Conservation (phyloP, 2,888 invertebrate genomes). For the Conistra vaccinii region DNA sequence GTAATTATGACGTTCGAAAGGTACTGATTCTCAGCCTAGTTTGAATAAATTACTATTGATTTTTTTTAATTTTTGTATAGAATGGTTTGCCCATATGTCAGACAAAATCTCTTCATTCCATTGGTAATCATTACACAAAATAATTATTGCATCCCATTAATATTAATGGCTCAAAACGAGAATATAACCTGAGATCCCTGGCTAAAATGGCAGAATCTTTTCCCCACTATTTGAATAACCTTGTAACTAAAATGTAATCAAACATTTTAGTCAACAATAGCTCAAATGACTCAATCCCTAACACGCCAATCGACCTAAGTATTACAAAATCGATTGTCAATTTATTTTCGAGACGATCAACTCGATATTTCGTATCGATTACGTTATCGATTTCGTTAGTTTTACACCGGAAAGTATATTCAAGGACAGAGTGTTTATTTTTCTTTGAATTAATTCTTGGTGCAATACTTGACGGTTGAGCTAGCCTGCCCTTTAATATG, state of each 20-base stretch:
- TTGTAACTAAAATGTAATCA: constrained; percentile 33
- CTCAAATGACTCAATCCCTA: constrained; percentile 64
- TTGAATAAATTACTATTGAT: too few relatives aligned
- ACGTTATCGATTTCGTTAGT: constrained; percentile 70
- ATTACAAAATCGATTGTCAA: constrained; percentile 67
- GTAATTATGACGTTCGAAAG: too few relatives aligned
- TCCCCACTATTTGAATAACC: constrained; percentile 17
- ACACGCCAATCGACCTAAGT: constrained; percentile 48
- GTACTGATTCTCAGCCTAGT: too few relatives aligned
- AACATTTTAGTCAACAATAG: constrained; percentile 58
- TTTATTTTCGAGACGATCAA: constrained; percentile 69
- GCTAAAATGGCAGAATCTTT: not conserved
- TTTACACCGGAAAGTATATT: constrained; percentile 71
- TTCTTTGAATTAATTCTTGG: constrained; percentile 48
- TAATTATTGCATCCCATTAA: too few relatives aligned
- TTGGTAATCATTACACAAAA: not conserved
- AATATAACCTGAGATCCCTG: not conserved
- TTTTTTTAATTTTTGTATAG: too few relatives aligned
- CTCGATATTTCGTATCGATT: constrained; percentile 73
- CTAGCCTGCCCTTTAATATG: constrained; percentile 25
- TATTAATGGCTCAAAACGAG: not conserved
- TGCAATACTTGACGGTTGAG: constrained; percentile 52
- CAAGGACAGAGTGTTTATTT: constrained; percentile 70
- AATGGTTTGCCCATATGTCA: not conserved
- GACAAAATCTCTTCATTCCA: not conserved